Base-by-base conservation (phyloP, 2,797 vertebrate genomes). In the Dendrocincla fuliginosa region DNA sequence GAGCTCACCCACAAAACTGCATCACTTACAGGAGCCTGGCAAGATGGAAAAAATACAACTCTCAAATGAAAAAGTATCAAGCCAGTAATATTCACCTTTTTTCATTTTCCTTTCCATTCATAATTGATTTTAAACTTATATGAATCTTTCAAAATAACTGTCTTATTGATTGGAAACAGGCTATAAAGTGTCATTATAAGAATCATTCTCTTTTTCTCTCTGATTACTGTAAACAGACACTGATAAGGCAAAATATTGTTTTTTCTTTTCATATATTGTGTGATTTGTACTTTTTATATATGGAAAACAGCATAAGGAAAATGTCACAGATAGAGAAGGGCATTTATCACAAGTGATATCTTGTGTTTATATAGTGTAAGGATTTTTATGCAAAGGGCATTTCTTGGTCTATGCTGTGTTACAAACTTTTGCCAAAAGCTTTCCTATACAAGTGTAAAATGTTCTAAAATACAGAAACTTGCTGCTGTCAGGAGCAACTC, bases 91-190 rank as follows among this genome's bases (percentile, higher is more conserved):
- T 32, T 86, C 65, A 78, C 77, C 13, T 93, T 93, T 88, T 97
- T 97, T 96, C 80, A 94, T 97, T 94, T 95, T 97, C 85, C 63
- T 95, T 95, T 94, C 87, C 61, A 86, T 97, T 97, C 94, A 94
- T 97, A 98, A 98, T 97, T 98, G 97, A 97, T 97, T 98, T 74
- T 93, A 95, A 97, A 95, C 61, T 85, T 91, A 75, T 7, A 63
- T 95, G 95, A 96, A 95, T 97, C 95, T 97, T 97, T 97, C 96
- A 97, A 94, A 97, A 96, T 97, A 97, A 96, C 96, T 96, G 95
- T 97, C 90, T 92, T 97, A 97, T 97, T 97, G 97, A 98, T 98
- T 96, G 74, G 85, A 97, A 95, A 88, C 90, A 89, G 82, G 90
- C 27, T 64, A 91, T 97, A 94, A 95, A 96, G 93, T 87, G 92